These are phyloP conservation scores for Ochropleura leucogaster DNA, from an alignment of 2,888 invertebrate species.

Conservation along the genomic window DNA sequence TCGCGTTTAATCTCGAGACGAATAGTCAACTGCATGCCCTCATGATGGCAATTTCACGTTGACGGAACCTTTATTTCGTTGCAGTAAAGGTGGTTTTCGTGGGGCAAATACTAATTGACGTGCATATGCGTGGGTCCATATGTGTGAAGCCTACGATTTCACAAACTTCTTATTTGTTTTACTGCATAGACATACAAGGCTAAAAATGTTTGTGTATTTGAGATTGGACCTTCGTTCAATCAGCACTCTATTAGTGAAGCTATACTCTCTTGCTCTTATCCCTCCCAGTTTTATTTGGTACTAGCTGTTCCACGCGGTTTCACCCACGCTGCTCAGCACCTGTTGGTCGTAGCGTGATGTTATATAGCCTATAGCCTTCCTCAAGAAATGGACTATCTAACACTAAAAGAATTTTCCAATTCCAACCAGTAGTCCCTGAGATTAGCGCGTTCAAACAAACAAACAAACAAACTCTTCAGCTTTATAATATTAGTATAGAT, in stretches of 20 bases:
- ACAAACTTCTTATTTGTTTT: background rate
- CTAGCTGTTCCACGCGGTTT: too few relatives aligned
- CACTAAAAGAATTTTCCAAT: too few relatives aligned
- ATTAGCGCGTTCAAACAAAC: too few relatives aligned
- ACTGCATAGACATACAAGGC: background rate
- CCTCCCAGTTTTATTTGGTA: too few relatives aligned
- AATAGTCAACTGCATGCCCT: background rate
- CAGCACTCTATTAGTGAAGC: background rate
- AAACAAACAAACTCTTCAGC: too few relatives aligned
- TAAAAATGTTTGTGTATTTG: background rate
- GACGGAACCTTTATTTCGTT: background rate
- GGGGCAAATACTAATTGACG: background rate
- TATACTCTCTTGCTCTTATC: background rate
- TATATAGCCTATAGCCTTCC: too few relatives aligned
- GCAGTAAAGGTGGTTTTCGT: background rate
- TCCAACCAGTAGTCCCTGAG: too few relatives aligned
- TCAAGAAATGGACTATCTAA: too few relatives aligned
- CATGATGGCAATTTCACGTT: too few relatives aligned
- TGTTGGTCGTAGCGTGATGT: too few relatives aligned
- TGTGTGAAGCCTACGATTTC: constrained; percentile 10
- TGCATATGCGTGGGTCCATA: constrained; percentile 22
- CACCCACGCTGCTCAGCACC: too few relatives aligned
- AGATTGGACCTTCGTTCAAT: background rate
- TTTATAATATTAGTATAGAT: too few relatives aligned
- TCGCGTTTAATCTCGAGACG: constrained; percentile 13